Percentiles rank a stretch among this genome's conserved stretches.
Evolutionary conservation across 2,797 vertebrate species (phyloP).

Genomic region (Saguinus oedipus): DNA sequence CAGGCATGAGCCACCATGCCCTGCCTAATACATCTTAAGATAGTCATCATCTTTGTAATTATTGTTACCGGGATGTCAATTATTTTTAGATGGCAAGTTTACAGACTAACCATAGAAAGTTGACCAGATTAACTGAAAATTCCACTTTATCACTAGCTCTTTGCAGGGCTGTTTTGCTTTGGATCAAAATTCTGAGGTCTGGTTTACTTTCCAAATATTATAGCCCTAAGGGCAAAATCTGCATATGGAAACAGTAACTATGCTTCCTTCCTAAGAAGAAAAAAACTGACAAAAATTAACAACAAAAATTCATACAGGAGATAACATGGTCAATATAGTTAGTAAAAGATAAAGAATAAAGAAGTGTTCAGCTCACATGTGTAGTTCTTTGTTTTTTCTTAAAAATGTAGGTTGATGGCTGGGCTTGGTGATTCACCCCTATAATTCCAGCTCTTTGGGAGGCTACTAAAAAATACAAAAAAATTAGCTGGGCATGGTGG

Average conservation of each 20-base stretch:
- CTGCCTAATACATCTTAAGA: not conserved
- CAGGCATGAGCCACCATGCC: not conserved
- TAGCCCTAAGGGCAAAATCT: slow-evolving; percentile 22
- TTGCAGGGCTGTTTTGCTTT: not conserved
- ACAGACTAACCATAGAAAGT: slow-evolving; percentile 32
- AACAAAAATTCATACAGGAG: slow-evolving; percentile 10
- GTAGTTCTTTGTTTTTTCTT: not conserved
- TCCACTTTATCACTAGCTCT: slow-evolving; percentile 35
- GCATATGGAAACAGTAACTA: slow-evolving; percentile 30
- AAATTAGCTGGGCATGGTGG: too few relatives aligned
- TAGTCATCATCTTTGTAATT: not conserved
- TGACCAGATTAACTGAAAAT: slow-evolving; percentile 41
- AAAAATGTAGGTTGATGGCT: not conserved
- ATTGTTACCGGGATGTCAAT: slow-evolving; percentile 32
- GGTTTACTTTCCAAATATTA: slow-evolving; percentile 56
- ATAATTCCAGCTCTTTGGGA: too few relatives aligned
- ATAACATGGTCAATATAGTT: slow-evolving; percentile 5
- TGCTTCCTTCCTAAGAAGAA: slow-evolving; percentile 16
- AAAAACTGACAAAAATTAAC: slow-evolving; percentile 14
- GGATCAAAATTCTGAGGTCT: slow-evolving; percentile 49
- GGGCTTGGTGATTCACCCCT: too few relatives aligned
- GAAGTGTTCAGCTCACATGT: not conserved
- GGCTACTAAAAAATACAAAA: too few relatives aligned
- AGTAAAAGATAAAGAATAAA: not conserved
- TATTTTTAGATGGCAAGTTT: slow-evolving; percentile 42